Conservation (phyloP, 2,113 vertebrate genomes). For the Potamarius usumacintae region DNA sequence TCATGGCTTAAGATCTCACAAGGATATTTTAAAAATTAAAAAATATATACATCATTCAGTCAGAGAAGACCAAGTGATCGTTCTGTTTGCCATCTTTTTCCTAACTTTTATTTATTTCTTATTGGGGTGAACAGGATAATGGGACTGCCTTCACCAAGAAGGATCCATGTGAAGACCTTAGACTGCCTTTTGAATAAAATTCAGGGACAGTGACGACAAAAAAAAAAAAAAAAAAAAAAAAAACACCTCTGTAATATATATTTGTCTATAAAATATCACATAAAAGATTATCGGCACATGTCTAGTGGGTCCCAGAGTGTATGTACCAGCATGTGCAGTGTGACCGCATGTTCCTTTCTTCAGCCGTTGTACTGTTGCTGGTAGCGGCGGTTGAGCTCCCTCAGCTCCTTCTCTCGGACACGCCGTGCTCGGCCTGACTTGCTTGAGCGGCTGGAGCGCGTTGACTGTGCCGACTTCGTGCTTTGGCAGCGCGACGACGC, state of each 20-base stretch:
- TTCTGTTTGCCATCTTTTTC: neutral
- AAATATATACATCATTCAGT: neutral
- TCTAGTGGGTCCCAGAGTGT: neutral
- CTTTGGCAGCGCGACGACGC: slow-evolving; percentile 97
- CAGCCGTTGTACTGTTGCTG: slow-evolving; percentile 95
- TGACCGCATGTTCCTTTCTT: slow-evolving; percentile 52
- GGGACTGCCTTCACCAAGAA: neutral
- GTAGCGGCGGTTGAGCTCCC: slow-evolving; percentile 94
- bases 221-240: neutral
- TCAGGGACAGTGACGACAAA: neutral
- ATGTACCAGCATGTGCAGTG: neutral
- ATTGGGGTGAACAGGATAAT: neutral
- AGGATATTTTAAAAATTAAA: neutral
- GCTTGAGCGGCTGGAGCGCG: slow-evolving; percentile 91
- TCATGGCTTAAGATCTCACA: neutral
- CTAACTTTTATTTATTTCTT: neutral
- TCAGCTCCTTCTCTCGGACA: slow-evolving; percentile 89
- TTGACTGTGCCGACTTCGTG: slow-evolving; percentile 96
- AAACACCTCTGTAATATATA: neutral
- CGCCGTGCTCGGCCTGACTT: slow-evolving; percentile 94
- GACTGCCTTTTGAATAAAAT: neutral
- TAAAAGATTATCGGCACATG: neutral
- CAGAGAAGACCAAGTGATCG: neutral
- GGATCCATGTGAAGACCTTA: neutral
- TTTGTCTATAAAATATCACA: neutral